phyloP scores from a whole-genome alignment of 2,888 invertebrate species.

The Phrixothrix hirtus region DNA sequence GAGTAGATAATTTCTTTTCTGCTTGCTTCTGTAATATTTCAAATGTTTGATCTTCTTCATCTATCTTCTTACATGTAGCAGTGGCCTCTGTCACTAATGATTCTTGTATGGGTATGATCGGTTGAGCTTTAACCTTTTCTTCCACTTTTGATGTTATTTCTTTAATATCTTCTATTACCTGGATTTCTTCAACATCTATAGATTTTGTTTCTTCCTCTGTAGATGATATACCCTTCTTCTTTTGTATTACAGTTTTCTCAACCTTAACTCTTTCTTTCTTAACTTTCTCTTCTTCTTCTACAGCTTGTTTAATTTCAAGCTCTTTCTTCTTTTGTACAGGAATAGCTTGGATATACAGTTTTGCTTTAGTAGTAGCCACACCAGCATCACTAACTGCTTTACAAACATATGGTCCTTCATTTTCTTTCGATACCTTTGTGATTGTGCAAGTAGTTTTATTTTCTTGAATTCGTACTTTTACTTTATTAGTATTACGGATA shows the following conservation, averaged over 20 bases:
- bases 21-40: slow-evolving; percentile 50
- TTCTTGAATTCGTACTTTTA: slow-evolving; percentile 72
- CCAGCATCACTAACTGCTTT: slow-evolving; percentile 87
- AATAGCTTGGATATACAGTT: slow-evolving; percentile 68
- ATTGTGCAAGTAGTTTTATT: slow-evolving; percentile 74
- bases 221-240: slow-evolving; percentile 43
- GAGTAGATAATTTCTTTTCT: slow-evolving; percentile 59
- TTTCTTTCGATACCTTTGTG: slow-evolving; percentile 63
- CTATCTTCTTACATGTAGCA: slow-evolving; percentile 67
- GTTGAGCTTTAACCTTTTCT: slow-evolving; percentile 58
- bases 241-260: slow-evolving; percentile 40
- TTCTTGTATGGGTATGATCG: slow-evolving; percentile 62
- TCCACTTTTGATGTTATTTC: slow-evolving; percentile 57
- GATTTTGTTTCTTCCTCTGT: slow-evolving; percentile 57
- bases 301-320: slow-evolving; percentile 52
- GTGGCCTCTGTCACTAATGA: slow-evolving; percentile 64
- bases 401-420: slow-evolving; percentile 79
- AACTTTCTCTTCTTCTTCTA: slow-evolving; percentile 59
- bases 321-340: slow-evolving; percentile 57
- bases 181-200: slow-evolving; percentile 58
- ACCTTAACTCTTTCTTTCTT: slow-evolving; percentile 59
- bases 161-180: slow-evolving; percentile 63
- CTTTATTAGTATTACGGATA: slow-evolving; percentile 72
- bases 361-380: slow-evolving; percentile 76
- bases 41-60: slow-evolving; percentile 57